These are phyloP conservation scores for Ceratina australensis DNA, from an alignment of 1,140 invertebrate genomes.

Conservation along the genomic window DNA sequence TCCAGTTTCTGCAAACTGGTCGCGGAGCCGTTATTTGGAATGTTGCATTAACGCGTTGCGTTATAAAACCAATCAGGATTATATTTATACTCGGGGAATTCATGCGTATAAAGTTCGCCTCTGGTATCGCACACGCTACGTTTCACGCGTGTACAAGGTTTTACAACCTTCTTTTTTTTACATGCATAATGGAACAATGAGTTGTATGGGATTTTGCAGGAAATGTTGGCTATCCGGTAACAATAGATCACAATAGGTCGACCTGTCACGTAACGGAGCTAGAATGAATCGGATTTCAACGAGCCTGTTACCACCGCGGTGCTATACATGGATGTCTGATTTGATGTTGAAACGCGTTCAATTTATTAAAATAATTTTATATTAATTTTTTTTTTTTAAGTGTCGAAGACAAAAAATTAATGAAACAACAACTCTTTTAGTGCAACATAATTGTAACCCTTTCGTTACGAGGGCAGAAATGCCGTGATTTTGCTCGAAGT, in stretches of 20 bases:
- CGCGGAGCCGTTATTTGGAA: not conserved
- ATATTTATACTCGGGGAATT: not conserved
- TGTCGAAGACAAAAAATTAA: no score
- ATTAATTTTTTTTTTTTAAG: no score
- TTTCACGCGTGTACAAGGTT: constrained; percentile 43
- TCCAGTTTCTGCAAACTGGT: not conserved
- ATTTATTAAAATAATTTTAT: not conserved
- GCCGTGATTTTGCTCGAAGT: constrained; percentile 51
- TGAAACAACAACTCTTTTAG: not conserved
- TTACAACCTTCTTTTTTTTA: constrained; percentile 44
- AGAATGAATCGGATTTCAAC: constrained; percentile 20
- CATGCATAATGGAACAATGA: constrained; percentile 58
- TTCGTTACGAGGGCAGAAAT: no score
- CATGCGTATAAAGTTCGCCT: no score
- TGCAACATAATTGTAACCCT: no score
- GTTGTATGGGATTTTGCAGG: constrained; percentile 57
- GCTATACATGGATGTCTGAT: not conserved
- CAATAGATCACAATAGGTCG: constrained; percentile 55
- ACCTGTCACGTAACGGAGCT: constrained; percentile 29
- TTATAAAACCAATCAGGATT: not conserved
- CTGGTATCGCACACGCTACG: not conserved
- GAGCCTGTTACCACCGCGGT: not conserved
- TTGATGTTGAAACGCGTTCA: not conserved
- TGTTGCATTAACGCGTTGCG: not conserved
- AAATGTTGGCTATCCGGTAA: constrained; percentile 65